Base-by-base conservation (phyloP, 1,140 invertebrate species). In the Drosophila rhopaloa region DNA sequence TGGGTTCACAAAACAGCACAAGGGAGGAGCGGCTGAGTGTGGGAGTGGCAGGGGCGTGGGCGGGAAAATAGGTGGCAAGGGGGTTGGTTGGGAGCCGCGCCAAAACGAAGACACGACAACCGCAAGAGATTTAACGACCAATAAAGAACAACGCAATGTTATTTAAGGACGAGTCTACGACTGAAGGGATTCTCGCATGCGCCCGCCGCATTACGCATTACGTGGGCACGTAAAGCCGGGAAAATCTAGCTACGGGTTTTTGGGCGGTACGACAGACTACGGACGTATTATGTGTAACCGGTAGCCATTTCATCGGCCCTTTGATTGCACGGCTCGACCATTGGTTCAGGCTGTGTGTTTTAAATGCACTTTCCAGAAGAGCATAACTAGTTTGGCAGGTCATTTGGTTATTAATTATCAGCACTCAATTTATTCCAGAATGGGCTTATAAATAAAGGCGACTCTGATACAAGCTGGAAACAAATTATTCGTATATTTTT, bases 41-140 rank as follows among this genome's bases (percentile, higher is more conserved):
- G 46, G 43, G 67, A 27, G 70, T 67, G 53, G 19, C 51, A 16
- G 47, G 43, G 16, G 9, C 51, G 27, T 19, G 19, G 19, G 19
- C 19, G 32, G 32, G 37, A 32, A 55, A 24, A 74, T 19, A 2
- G 19, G 19, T 19, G 19, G 19, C 19, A 32, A 19, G 32, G 56
- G 56, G 55, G 27, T 8, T 32, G 29, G 6, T 32, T 8, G 59
- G 60, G 71, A 32, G 48, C 8, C 48, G 48, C 51, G 38, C 59
- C 46, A 50, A 65, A 68, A 54, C 76, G 81, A 80, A 82, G 84
- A 77, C 83, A 84, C 77, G 77, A 89, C 80, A 89, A 89, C 84
- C 84, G 84, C 84, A 89, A 89, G 84, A 89, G 84, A 89, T 89
- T 89, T 89, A 89, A 89, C 84, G 84, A 89, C 72, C 84, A 89